Conservation (phyloP, 2,888 invertebrate genomes). For the Syrista parreyssii region DNA sequence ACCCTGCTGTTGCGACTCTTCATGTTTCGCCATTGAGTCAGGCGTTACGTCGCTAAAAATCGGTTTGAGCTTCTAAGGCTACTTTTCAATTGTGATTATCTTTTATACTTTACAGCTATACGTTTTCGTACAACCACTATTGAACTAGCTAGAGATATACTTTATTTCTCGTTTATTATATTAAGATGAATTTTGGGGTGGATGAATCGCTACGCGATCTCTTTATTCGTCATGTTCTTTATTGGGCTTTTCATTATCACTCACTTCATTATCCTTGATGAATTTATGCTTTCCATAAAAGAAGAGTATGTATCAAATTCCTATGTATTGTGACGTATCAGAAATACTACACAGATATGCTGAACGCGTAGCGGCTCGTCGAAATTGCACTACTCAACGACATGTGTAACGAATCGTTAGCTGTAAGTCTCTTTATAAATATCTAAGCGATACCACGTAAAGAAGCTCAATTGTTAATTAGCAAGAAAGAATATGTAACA, state of each 20-base stretch:
- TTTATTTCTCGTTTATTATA: background rate
- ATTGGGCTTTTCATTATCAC: background rate
- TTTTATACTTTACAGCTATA: background rate
- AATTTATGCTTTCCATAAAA: background rate
- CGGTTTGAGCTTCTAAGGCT: background rate
- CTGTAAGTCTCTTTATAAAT: conserved; percentile 30
- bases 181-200: background rate
- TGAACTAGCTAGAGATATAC: background rate
- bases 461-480: conserved; percentile 44
- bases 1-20: background rate
- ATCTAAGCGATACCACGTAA: conserved; percentile 31
- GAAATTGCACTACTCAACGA: background rate
- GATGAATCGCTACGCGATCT: background rate
- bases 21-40: background rate
- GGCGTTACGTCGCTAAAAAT: background rate
- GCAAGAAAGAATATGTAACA: conserved; percentile 38
- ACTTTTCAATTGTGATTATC: background rate
- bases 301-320: background rate
- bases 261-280: background rate
- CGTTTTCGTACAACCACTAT: background rate
- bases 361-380: background rate
- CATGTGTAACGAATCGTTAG: conserved; percentile 21
- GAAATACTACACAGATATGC: conserved; percentile 17
- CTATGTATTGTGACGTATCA: background rate
- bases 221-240: background rate